A percentile compares a stretch with the other conserved stretches of the same genome.
phyloP scores from a whole-genome alignment of 2,113 vertebrate species.

The Mellivora capensis region DNA sequence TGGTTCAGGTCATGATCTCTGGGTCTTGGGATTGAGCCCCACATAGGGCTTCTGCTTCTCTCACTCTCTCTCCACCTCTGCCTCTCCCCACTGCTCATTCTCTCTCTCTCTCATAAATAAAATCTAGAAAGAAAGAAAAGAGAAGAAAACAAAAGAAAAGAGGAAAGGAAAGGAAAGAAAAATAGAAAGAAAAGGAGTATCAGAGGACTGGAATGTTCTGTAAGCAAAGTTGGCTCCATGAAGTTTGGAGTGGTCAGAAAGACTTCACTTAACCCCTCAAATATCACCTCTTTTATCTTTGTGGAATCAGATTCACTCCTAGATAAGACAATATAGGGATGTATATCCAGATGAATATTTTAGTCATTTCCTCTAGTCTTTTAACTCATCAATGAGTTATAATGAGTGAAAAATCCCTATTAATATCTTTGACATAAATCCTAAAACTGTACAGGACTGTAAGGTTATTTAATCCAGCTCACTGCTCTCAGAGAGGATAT shows the following conservation, averaged over 20 bases:
- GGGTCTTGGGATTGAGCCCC: neutral
- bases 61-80: too few species aligned
- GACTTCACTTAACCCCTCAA: neutral
- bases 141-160: neutral
- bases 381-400: neutral
- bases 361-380: slow-evolving; percentile 16
- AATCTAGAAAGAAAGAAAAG: too few species aligned
- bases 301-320: neutral
- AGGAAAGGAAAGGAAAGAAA: neutral
- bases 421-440: neutral
- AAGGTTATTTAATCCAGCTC: neutral
- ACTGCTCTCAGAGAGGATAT: neutral
- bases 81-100: too few species aligned
- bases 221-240: neutral
- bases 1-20: neutral
- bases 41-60: too few species aligned
- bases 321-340: neutral
- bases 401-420: neutral
- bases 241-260: neutral
- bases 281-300: neutral
- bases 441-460: neutral
- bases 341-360: neutral
- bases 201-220: neutral
- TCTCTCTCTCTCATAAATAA: too few species aligned
- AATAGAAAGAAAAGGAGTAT: neutral